Evolutionary conservation across 2,888 invertebrate genomes (phyloP), one percentile per base, ranked within the genome.

Genomic region (Pycnomerus fuliginosus): DNA sequence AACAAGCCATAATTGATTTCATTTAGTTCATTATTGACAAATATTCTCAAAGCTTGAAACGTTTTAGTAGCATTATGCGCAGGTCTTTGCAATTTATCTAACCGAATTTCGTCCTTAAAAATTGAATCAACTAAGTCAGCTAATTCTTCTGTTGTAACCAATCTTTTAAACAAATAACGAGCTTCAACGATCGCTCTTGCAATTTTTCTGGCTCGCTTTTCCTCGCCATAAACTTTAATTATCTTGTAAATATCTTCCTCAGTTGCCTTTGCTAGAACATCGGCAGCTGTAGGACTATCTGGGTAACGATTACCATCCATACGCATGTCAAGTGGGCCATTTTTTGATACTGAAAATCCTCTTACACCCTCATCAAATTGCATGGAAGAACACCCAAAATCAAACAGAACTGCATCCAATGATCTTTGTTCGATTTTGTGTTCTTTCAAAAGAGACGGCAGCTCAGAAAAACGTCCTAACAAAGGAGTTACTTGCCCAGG

Each of bases 371-470:
- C 76, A 66, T 95, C 90, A 67, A 94, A 84, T 71, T 97, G 97
- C 92, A 96, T 94, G 1, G 95, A 94, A 0, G 96, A 96, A 62
- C 90, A 90, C 3, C 97, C 97, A 70, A 90, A 87, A 73, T 97
- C 96, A 73, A 95, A 91, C 13, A 97, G 68, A 39, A 95, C 82
- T 0, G 88, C 91, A 76, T 96, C 94, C 17, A 97, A 75, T 35
- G 83, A 81, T 41, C 80, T 80, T 44, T 78, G 79, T 15, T 67
- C 64, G n/a, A 90, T 72, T 16, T 79, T 75, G 12, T 79, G 68
- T 1, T 73, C 57, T 55, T 76, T 72, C 10, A 96, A 70, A 8
- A 93, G 71, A 0, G 69, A 48, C 2, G 89, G 87, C 8, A 96
- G 68, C 48, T 96, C 92, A 55, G 94, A 95, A 72, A 96, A 97